Conservation (phyloP, 2,797 vertebrate genomes). For the Xiphorhynchus erythropygius region DNA sequence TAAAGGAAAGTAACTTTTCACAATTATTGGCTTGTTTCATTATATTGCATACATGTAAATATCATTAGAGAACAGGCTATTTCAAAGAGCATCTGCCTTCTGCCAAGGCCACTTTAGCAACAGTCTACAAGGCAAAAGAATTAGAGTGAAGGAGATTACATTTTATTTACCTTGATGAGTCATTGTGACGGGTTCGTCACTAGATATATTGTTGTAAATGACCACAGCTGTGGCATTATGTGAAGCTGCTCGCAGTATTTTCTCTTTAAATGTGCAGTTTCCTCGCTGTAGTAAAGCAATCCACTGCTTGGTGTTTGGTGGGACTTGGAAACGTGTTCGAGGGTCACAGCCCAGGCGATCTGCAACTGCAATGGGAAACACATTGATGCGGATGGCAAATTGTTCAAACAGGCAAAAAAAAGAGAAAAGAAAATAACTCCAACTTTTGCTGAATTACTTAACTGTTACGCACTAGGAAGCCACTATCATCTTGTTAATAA, state of each 20-base stretch:
- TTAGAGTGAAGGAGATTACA: background rate
- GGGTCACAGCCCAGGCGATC: slow-evolving; percentile 94
- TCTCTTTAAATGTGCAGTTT: slow-evolving; percentile 96
- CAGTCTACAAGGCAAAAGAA: background rate
- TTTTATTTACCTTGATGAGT: slow-evolving; percentile 89
- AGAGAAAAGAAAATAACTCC: background rate
- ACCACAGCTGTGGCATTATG: slow-evolving; percentile 93
- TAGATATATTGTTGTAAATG: slow-evolving; percentile 95
- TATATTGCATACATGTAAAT: background rate
- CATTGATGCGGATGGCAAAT: background rate
- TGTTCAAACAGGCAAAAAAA: background rate
- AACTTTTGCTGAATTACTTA: background rate
- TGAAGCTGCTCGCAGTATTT: slow-evolving; percentile 90
- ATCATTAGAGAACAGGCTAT: background rate
- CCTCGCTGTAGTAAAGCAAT: slow-evolving; percentile 94
- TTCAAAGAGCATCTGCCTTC: background rate
- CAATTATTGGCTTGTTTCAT: background rate
- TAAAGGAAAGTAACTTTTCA: background rate
- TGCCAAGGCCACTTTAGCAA: background rate
- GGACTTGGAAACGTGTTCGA: slow-evolving; percentile 88
- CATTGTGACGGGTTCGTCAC: slow-evolving; percentile 91
- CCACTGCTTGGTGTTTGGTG: slow-evolving; percentile 90
- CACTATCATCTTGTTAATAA: background rate
- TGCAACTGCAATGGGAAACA: slow-evolving; percentile 77
- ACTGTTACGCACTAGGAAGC: background rate